Conservation (phyloP, 2,113 vertebrate genomes). For the Urocitellus parryii region DNA sequence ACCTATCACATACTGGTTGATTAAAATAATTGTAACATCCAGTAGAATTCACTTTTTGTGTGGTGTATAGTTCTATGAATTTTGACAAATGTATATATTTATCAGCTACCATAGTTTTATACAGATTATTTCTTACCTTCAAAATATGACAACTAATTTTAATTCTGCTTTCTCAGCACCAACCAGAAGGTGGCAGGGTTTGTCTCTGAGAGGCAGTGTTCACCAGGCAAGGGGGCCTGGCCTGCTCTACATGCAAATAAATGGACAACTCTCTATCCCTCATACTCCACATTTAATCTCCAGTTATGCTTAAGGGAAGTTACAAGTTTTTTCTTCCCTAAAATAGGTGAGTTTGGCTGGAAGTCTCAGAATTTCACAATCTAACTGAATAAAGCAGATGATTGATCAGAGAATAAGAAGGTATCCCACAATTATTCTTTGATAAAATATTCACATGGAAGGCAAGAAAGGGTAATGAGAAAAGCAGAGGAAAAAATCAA, state of each 20-base stretch:
- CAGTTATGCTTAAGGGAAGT: not conserved
- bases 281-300: not conserved
- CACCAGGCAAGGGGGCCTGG: not conserved
- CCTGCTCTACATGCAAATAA: not conserved
- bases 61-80: not conserved
- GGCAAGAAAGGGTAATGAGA: no score
- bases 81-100: constrained; percentile 55
- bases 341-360: constrained; percentile 44
- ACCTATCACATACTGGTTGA: not conserved
- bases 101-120: not conserved
- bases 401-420: constrained; percentile 47
- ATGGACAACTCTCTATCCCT: not conserved
- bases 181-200: constrained; percentile 80
- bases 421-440: constrained; percentile 34
- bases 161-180: constrained; percentile 37
- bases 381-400: not conserved
- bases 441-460: not conserved
- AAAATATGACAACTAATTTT: constrained; percentile 37
- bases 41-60: constrained; percentile 39
- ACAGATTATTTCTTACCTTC: not conserved
- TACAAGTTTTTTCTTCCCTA: constrained; percentile 5
- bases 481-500: not conserved
- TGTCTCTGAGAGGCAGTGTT: constrained; percentile 31
- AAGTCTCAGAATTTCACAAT: constrained; percentile 45
- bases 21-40: not conserved